A percentile compares a stretch with the other conserved stretches of the same genome.
Evolutionary conservation across 2,113 vertebrate genomes (phyloP).

Genomic region (Microcebus murinus): DNA sequence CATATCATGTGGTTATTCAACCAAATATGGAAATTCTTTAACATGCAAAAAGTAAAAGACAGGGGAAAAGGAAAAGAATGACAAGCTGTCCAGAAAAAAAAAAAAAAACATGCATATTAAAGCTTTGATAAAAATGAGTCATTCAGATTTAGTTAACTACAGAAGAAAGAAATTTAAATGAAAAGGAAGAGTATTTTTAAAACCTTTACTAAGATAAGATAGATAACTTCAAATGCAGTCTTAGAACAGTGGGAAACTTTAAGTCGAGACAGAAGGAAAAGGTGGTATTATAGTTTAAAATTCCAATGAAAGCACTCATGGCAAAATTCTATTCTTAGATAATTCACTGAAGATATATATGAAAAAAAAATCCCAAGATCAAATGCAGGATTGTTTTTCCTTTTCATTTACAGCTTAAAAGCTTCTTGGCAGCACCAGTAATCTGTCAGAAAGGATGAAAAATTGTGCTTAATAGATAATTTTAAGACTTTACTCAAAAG

Average conservation of each 20-base stretch:
- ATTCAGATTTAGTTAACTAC: constrained; percentile 41
- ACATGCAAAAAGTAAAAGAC: neutral
- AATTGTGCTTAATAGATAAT: constrained; percentile 79
- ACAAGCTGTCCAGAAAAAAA: rapidly evolving
- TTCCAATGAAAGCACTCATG: constrained; percentile 29
- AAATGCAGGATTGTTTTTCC: constrained; percentile 69
- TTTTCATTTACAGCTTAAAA: constrained; percentile 81
- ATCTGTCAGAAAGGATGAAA: constrained; percentile 80
- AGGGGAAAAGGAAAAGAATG: neutral
- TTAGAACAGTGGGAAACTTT: constrained; percentile 20
- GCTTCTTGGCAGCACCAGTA: constrained; percentile 76
- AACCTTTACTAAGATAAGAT: constrained; percentile 36
- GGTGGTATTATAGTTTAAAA: constrained; percentile 13
- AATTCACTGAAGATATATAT: constrained; percentile 38
- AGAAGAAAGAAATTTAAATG: constrained; percentile 59
- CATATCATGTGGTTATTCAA: neutral
- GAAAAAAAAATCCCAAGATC: constrained; percentile 31
- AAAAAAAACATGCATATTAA: neutral
- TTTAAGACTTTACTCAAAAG: constrained; percentile 76
- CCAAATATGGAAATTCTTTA: neutral
- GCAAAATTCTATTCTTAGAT: constrained; percentile 51
- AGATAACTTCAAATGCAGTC: constrained; percentile 41
- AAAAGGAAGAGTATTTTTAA: constrained; percentile 54
- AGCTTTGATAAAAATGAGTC: constrained; percentile 34
- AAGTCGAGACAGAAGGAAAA: constrained; percentile 31